Conservation (phyloP, 37 sponge, comb jelly and placozoan species). For the Chondrosia reniformis region DNA sequence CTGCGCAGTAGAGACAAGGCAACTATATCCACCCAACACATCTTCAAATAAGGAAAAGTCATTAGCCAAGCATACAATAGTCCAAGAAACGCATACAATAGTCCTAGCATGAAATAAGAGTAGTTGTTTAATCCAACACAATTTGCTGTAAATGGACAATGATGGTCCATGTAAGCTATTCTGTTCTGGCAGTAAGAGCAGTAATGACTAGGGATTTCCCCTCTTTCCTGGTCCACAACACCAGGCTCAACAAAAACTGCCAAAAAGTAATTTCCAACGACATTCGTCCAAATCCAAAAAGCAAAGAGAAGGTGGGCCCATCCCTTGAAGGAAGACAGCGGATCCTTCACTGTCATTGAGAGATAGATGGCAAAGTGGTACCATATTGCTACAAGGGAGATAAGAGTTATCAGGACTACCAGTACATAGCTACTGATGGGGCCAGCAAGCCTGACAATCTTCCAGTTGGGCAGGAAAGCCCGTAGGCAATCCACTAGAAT, state of each 20-base stretch:
- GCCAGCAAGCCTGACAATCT: slow-evolving; percentile 25
- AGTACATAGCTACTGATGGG: slow-evolving; percentile 24
- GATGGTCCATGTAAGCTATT: slow-evolving; percentile 55
- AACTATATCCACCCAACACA: too few relatives aligned
- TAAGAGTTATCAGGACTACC: not conserved
- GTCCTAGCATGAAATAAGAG: slow-evolving; percentile 30
- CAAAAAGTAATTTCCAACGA: slow-evolving; percentile 33
- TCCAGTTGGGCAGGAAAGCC: slow-evolving; percentile 43
- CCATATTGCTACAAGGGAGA: not conserved
- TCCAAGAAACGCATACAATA: slow-evolving; percentile 47
- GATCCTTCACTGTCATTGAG: slow-evolving; percentile 6
- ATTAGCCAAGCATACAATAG: slow-evolving; percentile 39
- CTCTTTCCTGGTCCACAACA: not conserved
- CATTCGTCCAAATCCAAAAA: slow-evolving; percentile 53
- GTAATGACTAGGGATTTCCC: not conserved
- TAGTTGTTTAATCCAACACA: slow-evolving; percentile 61
- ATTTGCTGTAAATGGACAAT: slow-evolving; percentile 69
- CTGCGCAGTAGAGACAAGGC: too few relatives aligned
- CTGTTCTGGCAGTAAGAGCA: not conserved
- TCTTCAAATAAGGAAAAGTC: slow-evolving; percentile 37
- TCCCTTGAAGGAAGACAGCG: slow-evolving; percentile 24
- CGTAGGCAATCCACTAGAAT: slow-evolving; percentile 42
- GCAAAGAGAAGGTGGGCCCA: slow-evolving; percentile 45
- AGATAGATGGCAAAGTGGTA: not conserved
- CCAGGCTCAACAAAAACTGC: slow-evolving; percentile 48